A percentile compares a stretch with the other conserved stretches of the same genome.
phyloP scores from a whole-genome alignment of 2,888 invertebrate species.

The Nomada goodeniana region DNA sequence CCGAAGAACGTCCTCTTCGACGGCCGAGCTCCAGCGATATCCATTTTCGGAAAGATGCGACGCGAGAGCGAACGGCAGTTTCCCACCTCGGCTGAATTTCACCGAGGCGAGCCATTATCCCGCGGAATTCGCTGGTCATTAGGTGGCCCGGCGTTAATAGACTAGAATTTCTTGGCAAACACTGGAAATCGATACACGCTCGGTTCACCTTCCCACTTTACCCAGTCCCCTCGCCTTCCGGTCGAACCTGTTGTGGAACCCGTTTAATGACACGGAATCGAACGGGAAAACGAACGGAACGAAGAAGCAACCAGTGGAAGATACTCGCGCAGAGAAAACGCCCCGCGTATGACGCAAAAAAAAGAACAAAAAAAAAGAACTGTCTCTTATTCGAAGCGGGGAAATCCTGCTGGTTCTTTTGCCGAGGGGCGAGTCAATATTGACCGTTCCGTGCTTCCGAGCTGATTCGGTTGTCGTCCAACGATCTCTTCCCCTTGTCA shows the following conservation, averaged over 20 bases:
- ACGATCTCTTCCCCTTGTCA: neutral
- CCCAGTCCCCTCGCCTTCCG: no score
- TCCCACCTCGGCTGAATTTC: neutral
- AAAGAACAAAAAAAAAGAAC: conserved; percentile 61
- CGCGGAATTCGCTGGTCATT: conserved; percentile 3
- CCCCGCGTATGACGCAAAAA: conserved; percentile 54
- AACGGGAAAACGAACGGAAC: conserved; percentile 17
- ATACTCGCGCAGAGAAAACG: conserved; percentile 64
- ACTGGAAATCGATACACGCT: neutral
- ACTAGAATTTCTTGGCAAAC: conserved; percentile 4
- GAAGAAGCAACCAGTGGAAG: conserved; percentile 51
- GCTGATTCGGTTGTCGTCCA: conserved; percentile 19
- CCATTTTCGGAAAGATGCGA: conserved; percentile 8
- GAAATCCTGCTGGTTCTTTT: conserved; percentile 68
- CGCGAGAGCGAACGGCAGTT: neutral
- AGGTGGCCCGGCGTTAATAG: conserved; percentile 9
- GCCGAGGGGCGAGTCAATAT: conserved; percentile 64
- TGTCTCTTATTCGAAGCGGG: conserved; percentile 68
- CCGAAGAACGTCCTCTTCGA: neutral
- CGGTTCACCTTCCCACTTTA: neutral
- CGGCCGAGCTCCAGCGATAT: neutral
- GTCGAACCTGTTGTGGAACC: neutral
- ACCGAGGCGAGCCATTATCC: neutral
- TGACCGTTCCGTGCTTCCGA: conserved; percentile 59
- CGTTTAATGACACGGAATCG: neutral